Evolutionary conservation across 2,113 vertebrate species (phyloP), one percentile per base, ranked within the genome.

Genomic region (Eleginops maclovinus): DNA sequence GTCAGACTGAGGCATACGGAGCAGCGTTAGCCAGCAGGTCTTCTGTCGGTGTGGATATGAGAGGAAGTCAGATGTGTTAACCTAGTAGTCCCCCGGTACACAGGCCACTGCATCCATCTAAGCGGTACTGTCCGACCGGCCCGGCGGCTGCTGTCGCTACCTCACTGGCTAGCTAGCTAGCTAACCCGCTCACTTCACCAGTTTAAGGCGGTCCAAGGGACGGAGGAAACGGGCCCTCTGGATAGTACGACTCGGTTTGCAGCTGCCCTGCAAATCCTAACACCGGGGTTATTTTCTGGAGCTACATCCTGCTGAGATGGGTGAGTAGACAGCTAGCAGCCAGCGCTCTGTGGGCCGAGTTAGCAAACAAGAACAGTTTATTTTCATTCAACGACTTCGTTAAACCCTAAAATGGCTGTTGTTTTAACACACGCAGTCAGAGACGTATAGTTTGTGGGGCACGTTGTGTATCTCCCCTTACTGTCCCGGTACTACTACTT

Each of bases 181-280:
- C 76, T 72, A 53, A 64, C 43, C 56, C 46, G 68, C 60, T 60
- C 44, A 68, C 71, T 90, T 44, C 31, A 55, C 70, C 77, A 11
- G 50, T 77, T 0, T 17, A 5, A 51, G 54, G 56, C 43, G 13
- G 53, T 50, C 51, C 43, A 41, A 56, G 43, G 31, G 71, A 40
- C 77, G 81, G 78, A 75, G 72, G 75, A 72, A 85, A 85, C 82
- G 87, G 91, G 91, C 91, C 91, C 93, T 93, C 88, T 56, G 84
- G 86, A 83, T 79, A 82, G 72, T 82, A 83, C 91, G 50, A 79
- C 62, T 79, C 50, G 76, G 26, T 81, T 71, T 36, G 19, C 51
- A 28, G 62, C 85, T 88, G 85, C 74, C 65, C 77, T 70, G 88
- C 83, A 78, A 86, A 91, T 50, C 78, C 19, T 22, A 69, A 75